Percentiles rank a stretch among this genome's conserved stretches.
These are phyloP conservation scores for Amyelois transitella DNA, from an alignment of 1,140 invertebrate species.

Conservation along the genomic window DNA sequence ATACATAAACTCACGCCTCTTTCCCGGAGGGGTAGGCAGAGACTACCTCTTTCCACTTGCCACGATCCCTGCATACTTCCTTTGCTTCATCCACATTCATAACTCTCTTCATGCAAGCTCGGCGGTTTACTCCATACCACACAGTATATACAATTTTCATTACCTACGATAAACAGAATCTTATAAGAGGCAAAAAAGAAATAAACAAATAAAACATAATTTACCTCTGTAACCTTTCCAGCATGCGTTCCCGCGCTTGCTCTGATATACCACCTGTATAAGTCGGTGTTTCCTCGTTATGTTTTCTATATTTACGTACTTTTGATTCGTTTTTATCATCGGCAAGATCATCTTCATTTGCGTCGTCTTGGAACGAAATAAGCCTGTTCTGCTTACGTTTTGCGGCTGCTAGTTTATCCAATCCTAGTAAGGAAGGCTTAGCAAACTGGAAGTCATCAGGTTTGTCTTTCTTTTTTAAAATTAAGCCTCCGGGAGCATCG, in stretches of 20 bases:
- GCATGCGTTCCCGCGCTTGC: slow-evolving; percentile 82
- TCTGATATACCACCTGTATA: slow-evolving; percentile 92
- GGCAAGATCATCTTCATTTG: slow-evolving; percentile 73
- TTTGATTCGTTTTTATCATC: slow-evolving; percentile 45
- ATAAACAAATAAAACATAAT: slow-evolving; percentile 6
- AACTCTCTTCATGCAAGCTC: too few species aligned
- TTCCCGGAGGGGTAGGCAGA: too few species aligned
- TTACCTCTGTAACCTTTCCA: slow-evolving; percentile 78
- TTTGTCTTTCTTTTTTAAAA: slow-evolving; percentile 86
- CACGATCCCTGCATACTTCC: too few species aligned
- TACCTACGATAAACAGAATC: not conserved
- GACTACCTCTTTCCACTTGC: too few species aligned
- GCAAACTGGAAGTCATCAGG: slow-evolving; percentile 85
- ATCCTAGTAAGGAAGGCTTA: slow-evolving; percentile 85
- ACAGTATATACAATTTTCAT: too few species aligned
- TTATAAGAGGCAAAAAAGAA: slow-evolving; percentile 49
- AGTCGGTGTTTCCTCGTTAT: slow-evolving; percentile 92
- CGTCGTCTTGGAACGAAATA: slow-evolving; percentile 79
- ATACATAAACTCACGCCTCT: too few species aligned
- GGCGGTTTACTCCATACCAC: too few species aligned
- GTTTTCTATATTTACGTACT: slow-evolving; percentile 82
- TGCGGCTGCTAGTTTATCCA: slow-evolving; percentile 90
- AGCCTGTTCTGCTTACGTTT: slow-evolving; percentile 80
- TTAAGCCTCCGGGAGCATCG: slow-evolving; percentile 84
- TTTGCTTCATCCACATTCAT: too few species aligned